Base-by-base conservation (phyloP, 2,888 invertebrate genomes). In the Lumbricus terrestris region DNA sequence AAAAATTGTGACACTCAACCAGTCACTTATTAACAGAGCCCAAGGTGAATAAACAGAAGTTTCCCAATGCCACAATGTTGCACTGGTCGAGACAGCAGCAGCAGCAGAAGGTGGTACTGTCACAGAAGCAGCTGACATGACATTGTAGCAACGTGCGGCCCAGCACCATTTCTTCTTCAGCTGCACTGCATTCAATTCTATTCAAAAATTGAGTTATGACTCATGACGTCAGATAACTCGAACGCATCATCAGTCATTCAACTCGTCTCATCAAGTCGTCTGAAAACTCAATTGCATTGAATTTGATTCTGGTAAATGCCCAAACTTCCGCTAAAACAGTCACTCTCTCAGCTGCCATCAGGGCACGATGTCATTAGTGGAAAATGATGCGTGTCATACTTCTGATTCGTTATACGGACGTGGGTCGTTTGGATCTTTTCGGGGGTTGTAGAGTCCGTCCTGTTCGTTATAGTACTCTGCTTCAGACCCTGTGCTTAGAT, bases 381-480 rank as follows among this genome's bases (percentile, higher is more conserved):
- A 15, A 11, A n/a, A 29, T n/a, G n/a, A n/a, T n/a, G n/a, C 6
- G n/a, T 1, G 34, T 85, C 34, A 85, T 85, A 85, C 35, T 85
- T 85, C 85, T 85, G 85, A 85, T 35, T 85, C 85, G 23, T 23
- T 37, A 37, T 35, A 85, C 18, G 85, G 85, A 6, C 85, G 85
- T 11, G 85, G 1, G 85, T 85, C 37, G 16, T 13, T 23, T 6
- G 3, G 85, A 35, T 35, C 85, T 37, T 85, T 85, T 0, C 35
- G n/a, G n/a, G n/a, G 35, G 37, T n/a, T 33, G n/a, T 89, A 35
- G 1, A 89, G 82, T 34, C 34, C 54, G 20, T 90, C 89, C 33
- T 38, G 40, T 40, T 90, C 90, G 40, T 90, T 90, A 40, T 88
- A 90, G 89, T 90, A 90, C 4, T 90, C 90, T 16, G 37, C 15